These are phyloP conservation scores for Buathra laborator DNA, from an alignment of 2,888 invertebrate species.

Conservation along the genomic window DNA sequence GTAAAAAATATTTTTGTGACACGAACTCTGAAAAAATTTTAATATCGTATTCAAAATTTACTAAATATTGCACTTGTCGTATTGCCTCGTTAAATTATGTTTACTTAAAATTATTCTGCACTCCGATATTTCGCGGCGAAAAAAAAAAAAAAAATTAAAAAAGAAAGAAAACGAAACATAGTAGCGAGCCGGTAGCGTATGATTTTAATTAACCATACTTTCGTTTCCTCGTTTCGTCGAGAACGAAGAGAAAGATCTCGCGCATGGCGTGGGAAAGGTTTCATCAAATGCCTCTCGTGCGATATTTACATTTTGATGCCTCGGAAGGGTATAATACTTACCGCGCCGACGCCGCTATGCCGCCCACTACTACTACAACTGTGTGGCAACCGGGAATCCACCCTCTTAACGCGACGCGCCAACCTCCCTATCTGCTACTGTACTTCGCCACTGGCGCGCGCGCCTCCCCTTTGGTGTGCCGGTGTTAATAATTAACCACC, in stretches of 20 bases:
- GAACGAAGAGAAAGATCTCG: constrained; percentile 34
- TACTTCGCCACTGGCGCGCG: constrained; percentile 32
- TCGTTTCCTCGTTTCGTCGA: constrained; percentile 24
- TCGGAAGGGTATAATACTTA: constrained; percentile 56
- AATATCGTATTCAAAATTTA: too few relatives aligned
- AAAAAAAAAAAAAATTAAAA: constrained; percentile 2
- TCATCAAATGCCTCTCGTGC: constrained; percentile 69
- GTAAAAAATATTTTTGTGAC: too few relatives aligned
- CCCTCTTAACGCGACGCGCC: constrained; percentile 71
- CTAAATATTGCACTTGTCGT: too few relatives aligned
- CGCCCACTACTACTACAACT: constrained; percentile 4
- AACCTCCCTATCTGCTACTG: constrained; percentile 45
- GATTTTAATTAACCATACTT: constrained; percentile 62
- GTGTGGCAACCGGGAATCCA: constrained; percentile 46
- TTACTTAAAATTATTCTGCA: background rate
- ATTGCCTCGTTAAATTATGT: too few relatives aligned
- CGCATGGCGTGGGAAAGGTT: constrained; percentile 65
- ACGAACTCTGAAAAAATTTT: too few relatives aligned
- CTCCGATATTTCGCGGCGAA: background rate
- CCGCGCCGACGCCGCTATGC: constrained; percentile 44
- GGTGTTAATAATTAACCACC: constrained; percentile 81
- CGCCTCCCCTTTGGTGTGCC: constrained; percentile 72
- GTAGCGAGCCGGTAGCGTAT: constrained; percentile 7
- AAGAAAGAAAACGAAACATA: background rate
- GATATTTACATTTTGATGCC: constrained; percentile 74